These are phyloP conservation scores for Clistopyga incitator DNA, from an alignment of 2,888 invertebrate species.

Conservation along the genomic window DNA sequence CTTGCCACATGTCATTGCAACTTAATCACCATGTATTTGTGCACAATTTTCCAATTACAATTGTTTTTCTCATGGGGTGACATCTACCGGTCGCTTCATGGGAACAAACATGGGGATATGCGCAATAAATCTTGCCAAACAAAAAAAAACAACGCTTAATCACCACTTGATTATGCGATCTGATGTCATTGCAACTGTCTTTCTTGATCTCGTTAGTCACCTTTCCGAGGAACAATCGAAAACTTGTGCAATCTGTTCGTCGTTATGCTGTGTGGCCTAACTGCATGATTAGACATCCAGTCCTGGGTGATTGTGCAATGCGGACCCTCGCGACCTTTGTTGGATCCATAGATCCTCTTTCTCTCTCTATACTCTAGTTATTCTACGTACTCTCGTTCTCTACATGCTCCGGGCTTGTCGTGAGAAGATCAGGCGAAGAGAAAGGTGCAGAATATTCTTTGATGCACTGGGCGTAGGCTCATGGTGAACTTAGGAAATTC, in stretches of 20 bases:
- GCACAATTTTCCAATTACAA: no score
- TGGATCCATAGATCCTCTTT: slow-evolving; percentile 67
- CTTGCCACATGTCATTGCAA: no score
- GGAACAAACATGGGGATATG: background rate
- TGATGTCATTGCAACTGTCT: slow-evolving; percentile 25
- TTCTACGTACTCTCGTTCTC: slow-evolving; percentile 56
- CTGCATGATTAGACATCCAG: slow-evolving; percentile 62
- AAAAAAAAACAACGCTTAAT: background rate
- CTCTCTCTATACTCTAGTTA: slow-evolving; percentile 67
- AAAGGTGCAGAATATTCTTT: slow-evolving; percentile 53
- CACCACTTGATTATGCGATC: slow-evolving; percentile 7
- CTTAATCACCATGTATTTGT: no score
- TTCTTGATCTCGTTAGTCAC: slow-evolving; percentile 52
- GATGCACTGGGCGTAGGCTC: slow-evolving; percentile 41
- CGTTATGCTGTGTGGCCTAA: slow-evolving; percentile 49
- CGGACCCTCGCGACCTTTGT: slow-evolving; percentile 71
- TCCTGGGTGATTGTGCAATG: slow-evolving; percentile 69
- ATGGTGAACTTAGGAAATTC: slow-evolving; percentile 5
- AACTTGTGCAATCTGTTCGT: slow-evolving; percentile 49
- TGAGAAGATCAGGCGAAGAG: slow-evolving; percentile 66
- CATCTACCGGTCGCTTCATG: no score
- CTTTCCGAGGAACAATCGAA: slow-evolving; percentile 43
- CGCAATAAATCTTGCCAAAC: background rate
- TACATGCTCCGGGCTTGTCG: slow-evolving; percentile 56
- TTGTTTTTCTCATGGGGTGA: no score